Percentiles rank a stretch among this genome's conserved stretches.
phyloP scores from a whole-genome alignment of 2,888 invertebrate genomes.

The Anthophora plumipes region DNA sequence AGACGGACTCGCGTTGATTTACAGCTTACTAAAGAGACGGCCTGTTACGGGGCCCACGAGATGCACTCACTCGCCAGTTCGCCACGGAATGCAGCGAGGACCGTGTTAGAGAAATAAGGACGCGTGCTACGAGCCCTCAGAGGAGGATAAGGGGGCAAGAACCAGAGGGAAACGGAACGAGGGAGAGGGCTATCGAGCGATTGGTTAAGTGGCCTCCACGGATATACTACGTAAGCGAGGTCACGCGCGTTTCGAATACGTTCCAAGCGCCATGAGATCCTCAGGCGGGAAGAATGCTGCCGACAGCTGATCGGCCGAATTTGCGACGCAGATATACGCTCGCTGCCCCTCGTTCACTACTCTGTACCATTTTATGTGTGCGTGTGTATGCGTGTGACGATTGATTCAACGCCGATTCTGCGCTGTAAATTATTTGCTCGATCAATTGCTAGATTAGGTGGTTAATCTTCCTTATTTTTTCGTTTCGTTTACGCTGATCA shows the following conservation, averaged over 20 bases:
- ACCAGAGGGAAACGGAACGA: conserved; percentile 16
- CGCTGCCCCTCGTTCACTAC: not conserved
- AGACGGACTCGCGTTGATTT: conserved; percentile 73
- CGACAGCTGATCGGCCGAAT: conserved; percentile 34
- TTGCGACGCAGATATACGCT: conserved; percentile 4
- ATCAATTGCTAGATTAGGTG: too few species aligned
- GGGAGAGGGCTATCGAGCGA: conserved; percentile 57
- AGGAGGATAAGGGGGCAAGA: not conserved
- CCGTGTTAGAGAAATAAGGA: conserved; percentile 46
- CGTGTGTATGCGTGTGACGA: too few species aligned
- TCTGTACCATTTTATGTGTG: not conserved
- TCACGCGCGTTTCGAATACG: conserved; percentile 69
- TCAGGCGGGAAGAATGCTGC: conserved; percentile 47
- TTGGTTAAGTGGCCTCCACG: conserved; percentile 71
- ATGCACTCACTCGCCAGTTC: conserved; percentile 28
- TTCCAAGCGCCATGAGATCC: conserved; percentile 45
- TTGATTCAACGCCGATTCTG: too few species aligned
- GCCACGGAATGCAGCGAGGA: conserved; percentile 1
- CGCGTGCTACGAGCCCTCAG: not conserved
- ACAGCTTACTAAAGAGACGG: conserved; percentile 75
- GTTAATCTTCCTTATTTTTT: too few species aligned
- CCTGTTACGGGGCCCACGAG: conserved; percentile 53
- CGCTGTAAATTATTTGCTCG: too few species aligned
- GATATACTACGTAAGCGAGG: conserved; percentile 64
- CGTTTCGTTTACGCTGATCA: too few species aligned